Evolutionary conservation across 2,888 invertebrate genomes (phyloP), one percentile per base, ranked within the genome.

Genomic region (Tachystola acroxantha): DNA sequence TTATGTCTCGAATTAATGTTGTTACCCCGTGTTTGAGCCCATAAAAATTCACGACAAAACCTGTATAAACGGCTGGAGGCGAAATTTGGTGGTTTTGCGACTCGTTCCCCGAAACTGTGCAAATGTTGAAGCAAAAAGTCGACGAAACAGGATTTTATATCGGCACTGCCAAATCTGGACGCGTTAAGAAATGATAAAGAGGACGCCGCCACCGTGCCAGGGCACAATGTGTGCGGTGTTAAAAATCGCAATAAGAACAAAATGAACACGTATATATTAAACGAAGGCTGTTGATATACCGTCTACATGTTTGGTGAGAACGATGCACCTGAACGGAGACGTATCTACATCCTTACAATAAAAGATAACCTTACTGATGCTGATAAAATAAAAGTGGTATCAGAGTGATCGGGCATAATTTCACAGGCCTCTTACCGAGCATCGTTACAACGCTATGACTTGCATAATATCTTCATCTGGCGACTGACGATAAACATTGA

Each of bases 151-250:
- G 85, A 84, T 85, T 78, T 74, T 70, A 72, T 78, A 82, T 84
- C 81, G 81, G 67, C 75, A 68, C 73, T 62, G 74, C 82, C 84
- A 76, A 82, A 85, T 85, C 82, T 77, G 85, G 78, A 75, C 76
- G 80, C 80, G 81, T 79, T 78, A 81, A 82, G 74, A 80, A 78
- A 79, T 76, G 81, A 80, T 81, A 82, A 81, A 81, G 80, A 71
- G 72, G 71, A 74, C 64, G 75, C 81, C 78, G 79, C 71, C 60
- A 45, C 53, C 57, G 57, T 53, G 37, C 39, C 56, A 45, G 58
- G 56, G 57, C 54, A 53, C 57, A 61, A 58, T 60, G 57, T 61
- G 52, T 52, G 48, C 45, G 54, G 45, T 46, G 52, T 54, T 56
- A 65, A 61, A 66, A 66, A 67, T 59, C 59, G 57, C 59, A 57